Evolutionary conservation across 2,888 invertebrate genomes (phyloP), one percentile per base, ranked within the genome.

Genomic region (Caenorhabditis imperialis): DNA sequence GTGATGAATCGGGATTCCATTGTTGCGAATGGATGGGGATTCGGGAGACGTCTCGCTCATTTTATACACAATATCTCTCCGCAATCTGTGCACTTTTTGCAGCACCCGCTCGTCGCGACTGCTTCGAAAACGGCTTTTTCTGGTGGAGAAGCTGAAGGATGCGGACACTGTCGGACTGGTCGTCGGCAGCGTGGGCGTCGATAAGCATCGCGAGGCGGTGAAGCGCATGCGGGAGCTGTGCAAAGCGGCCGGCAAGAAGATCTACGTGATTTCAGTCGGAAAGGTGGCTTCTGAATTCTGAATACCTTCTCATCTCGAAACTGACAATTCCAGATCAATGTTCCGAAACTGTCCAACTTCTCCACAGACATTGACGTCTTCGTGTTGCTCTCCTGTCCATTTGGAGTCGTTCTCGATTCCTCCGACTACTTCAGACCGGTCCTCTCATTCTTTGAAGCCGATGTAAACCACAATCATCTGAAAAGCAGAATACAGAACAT

Each of bases 271-370:
- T 61, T 94, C 94, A 23, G 94, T 98, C 58, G 98, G 97, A 5
- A 95, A 96, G 88, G 93, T n/a, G n/a, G n/a, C n/a, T n/a, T n/a
- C n/a, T n/a, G n/a, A n/a, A n/a, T n/a, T n/a, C n/a, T n/a, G n/a
- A n/a, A n/a, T n/a, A n/a, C n/a, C n/a, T n/a, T n/a, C n/a, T n/a
- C n/a, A n/a, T n/a, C n/a, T n/a, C n/a, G 30, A 30, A 30, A 30
- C 30, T 30, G 30, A 7, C 6, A 30, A 7, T 30, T 30, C 30
- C 37, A 84, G 84, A 72, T 96, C 3, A 97, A 95, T 90, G 93
- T 94, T 12, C 93, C 94, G 0, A 99, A 99, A 89, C 90, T 99
- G 73, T 95, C 96, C 0, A 99, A 99, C 90, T 96, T 97, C 89
- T 92, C 93, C 61, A 92, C 93, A 58, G 88, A 88, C 42, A 93